These are phyloP conservation scores for Anthoscopus minutus DNA, from an alignment of 2,113 vertebrate genomes.

Conservation along the genomic window DNA sequence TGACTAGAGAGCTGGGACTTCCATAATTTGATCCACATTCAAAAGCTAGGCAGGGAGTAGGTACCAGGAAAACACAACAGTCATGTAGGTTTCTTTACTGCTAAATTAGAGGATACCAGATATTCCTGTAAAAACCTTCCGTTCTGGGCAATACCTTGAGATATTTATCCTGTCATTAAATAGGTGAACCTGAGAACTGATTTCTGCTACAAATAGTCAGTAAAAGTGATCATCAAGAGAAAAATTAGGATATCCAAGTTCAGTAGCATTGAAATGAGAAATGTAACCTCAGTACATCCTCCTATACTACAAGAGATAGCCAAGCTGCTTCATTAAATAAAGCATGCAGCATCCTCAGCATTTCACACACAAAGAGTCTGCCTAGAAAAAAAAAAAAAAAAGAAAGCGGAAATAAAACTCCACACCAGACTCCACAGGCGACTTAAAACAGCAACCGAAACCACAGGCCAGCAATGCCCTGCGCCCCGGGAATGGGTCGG, in stretches of 20 bases:
- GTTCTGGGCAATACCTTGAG: neutral
- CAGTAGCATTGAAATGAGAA: neutral
- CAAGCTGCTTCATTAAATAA: neutral
- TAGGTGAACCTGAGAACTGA: rapidly evolving
- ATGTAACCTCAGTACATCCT: neutral
- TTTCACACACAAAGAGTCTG: neutral
- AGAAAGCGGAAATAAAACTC: neutral
- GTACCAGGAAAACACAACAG: neutral
- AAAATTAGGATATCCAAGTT: neutral
- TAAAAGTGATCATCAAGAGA: neutral
- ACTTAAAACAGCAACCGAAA: neutral
- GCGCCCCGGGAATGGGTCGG: neutral
- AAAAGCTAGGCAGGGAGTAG: neutral
- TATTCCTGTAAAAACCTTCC: neutral
- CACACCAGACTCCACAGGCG: neutral
- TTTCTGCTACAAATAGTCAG: neutral
- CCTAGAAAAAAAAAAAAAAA: neutral
- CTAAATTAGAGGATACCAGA: neutral
- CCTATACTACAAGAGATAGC: neutral
- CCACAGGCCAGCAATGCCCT: neutral
- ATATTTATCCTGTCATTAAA: neutral
- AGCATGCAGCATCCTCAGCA: neutral
- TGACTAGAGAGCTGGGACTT: neutral
- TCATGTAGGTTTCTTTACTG: neutral
- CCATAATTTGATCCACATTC: neutral